Evolutionary conservation across 1,140 invertebrate genomes (phyloP).

Genomic region (Zaprionus capensis): DNA sequence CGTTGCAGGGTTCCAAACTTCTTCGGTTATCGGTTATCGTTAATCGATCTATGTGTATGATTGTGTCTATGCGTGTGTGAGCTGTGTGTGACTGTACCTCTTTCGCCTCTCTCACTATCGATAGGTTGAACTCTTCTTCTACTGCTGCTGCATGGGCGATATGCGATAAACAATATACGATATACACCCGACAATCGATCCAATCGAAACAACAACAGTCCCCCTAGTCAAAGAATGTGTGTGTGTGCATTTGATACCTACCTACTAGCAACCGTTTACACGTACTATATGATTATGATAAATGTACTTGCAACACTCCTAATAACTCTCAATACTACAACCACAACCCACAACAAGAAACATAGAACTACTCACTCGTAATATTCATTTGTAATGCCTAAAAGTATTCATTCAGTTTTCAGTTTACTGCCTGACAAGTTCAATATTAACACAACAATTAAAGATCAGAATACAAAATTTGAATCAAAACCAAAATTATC

Average conservation of each 20-base stretch:
- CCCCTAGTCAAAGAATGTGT: conserved; percentile 40
- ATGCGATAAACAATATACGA: conserved; percentile 18
- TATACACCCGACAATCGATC: conserved; percentile 22
- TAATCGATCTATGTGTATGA: conserved; percentile 18
- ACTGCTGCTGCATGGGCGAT: conserved; percentile 10
- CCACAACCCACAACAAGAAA: conserved; percentile 25
- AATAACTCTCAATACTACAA: conserved; percentile 6
- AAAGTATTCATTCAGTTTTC: conserved; percentile 35
- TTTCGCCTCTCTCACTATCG: not conserved
- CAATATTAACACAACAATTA: conserved; percentile 25
- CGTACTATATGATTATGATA: conserved; percentile 42
- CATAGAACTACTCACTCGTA: conserved; percentile 27
- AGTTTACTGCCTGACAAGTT: conserved; percentile 59
- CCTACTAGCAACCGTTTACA: conserved; percentile 26
- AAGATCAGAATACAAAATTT: conserved; percentile 35
- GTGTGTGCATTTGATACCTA: conserved; percentile 48
- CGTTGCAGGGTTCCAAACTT: conserved; percentile 35
- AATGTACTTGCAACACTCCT: conserved; percentile 48
- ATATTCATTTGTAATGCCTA: conserved; percentile 52
- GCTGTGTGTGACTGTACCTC: conserved; percentile 21
- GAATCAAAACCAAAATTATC: conserved; percentile 1
- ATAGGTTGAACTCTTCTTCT: conserved; percentile 42
- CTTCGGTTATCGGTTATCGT: conserved; percentile 22
- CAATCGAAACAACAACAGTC: conserved; percentile 16
- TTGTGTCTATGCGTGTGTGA: conserved; percentile 36